These are phyloP conservation scores for Coryphaenoides rupestris DNA, from an alignment of 2,113 vertebrate species.

Conservation along the genomic window DNA sequence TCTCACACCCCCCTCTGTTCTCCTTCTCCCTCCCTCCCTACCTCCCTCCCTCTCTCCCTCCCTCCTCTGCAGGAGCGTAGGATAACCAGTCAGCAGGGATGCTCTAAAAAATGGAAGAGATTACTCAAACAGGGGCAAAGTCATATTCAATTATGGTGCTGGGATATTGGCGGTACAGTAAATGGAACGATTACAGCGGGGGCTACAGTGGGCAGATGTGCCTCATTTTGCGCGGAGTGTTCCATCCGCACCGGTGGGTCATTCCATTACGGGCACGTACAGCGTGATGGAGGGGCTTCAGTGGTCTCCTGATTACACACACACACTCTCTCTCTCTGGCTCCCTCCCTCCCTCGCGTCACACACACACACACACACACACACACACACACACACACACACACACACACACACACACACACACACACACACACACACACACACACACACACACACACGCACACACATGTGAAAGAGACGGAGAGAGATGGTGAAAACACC, in stretches of 20 bases:
- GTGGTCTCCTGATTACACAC: slow-evolving; percentile 38
- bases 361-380: too few species aligned
- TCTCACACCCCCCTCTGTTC: background rate
- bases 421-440: too few species aligned
- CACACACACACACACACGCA: too few species aligned
- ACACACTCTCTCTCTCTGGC: too few species aligned
- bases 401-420: too few species aligned
- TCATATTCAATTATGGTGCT: slow-evolving; percentile 65
- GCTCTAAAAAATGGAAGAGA: slow-evolving; percentile 51
- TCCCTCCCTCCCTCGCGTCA: too few species aligned
- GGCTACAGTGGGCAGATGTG: slow-evolving; percentile 55
- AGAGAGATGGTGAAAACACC: too few species aligned
- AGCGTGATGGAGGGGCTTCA: slow-evolving; percentile 31
- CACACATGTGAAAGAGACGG: too few species aligned
- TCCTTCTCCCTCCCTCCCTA: background rate
- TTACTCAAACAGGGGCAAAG: slow-evolving; percentile 65
- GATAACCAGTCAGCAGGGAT: slow-evolving; percentile 35
- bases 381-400: too few species aligned
- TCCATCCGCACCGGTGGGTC: slow-evolving; percentile 47
- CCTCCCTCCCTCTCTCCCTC: background rate
- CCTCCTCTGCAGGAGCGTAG: background rate
- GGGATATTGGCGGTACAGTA: slow-evolving; percentile 63
- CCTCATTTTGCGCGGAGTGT: slow-evolving; percentile 42
- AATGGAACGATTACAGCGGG: slow-evolving; percentile 63
- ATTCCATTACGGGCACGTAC: slow-evolving; percentile 48